Evolutionary conservation across 2,113 vertebrate genomes (phyloP).

Genomic region (Crypturellus undulatus): DNA sequence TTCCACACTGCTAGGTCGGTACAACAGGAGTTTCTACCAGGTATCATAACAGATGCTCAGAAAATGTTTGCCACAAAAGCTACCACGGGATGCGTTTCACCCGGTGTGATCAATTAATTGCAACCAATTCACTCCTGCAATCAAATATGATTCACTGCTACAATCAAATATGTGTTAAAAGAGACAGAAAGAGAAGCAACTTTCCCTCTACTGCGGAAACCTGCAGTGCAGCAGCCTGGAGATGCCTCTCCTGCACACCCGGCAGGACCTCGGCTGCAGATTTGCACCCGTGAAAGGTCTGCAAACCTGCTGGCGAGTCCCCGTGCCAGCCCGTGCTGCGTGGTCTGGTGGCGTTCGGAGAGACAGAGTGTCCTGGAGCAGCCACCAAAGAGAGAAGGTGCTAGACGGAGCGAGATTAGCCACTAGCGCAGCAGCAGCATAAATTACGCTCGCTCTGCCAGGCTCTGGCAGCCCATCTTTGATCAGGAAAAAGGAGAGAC

Average conservation of each 20-base stretch:
- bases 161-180: neutral
- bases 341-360: too few relatives aligned
- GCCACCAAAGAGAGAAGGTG: neutral
- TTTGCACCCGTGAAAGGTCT: neutral
- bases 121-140: neutral
- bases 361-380: neutral
- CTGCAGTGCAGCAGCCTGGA: neutral
- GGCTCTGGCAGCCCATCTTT: accelerated
- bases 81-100: neutral
- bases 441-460: neutral
- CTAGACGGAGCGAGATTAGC: neutral
- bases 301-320: neutral
- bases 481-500: neutral
- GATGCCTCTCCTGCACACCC: neutral
- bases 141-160: neutral
- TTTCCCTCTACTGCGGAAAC: neutral
- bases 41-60: neutral
- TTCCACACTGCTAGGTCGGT: neutral
- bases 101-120: neutral
- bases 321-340: too few relatives aligned
- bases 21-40: neutral
- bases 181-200: neutral
- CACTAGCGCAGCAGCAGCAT: neutral
- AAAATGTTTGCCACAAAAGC: neutral
- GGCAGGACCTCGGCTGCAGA: neutral